phyloP scores from a whole-genome alignment of 2,888 invertebrate genomes.

The Drosophila atroscutellata region DNA sequence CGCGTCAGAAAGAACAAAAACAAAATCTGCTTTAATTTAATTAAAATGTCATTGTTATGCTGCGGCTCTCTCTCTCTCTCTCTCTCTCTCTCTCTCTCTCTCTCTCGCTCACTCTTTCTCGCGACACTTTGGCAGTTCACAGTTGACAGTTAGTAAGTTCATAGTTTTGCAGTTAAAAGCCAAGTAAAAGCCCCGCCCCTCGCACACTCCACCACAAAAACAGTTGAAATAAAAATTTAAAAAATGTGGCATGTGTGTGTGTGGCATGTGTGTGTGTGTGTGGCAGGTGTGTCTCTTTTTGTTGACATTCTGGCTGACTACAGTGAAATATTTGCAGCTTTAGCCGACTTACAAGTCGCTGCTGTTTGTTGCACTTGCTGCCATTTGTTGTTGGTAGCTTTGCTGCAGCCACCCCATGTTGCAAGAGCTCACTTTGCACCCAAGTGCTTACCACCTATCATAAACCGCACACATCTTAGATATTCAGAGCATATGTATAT shows the following conservation, averaged over 20 bases:
- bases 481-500: neutral
- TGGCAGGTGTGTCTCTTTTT: conserved; percentile 14
- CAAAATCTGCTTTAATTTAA: conserved; percentile 48
- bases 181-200: conserved; percentile 19
- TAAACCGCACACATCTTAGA: neutral
- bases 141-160: conserved; percentile 27
- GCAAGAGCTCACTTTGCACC: conserved; percentile 23
- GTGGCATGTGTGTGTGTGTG: neutral
- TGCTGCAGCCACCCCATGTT: conserved; percentile 1
- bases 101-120: too few species aligned
- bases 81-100: neutral
- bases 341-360: conserved; percentile 14
- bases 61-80: neutral
- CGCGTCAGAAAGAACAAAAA: conserved; percentile 10
- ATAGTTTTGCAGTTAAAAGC: conserved; percentile 35
- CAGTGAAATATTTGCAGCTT: conserved; percentile 53
- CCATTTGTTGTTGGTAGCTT: conserved; percentile 21
- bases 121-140: conserved; percentile 14
- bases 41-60: conserved; percentile 62
- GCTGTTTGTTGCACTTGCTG: conserved; percentile 2
- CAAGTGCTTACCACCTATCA: conserved; percentile 8
- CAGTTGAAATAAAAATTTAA: neutral
- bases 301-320: conserved; percentile 43
- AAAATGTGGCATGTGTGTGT: conserved; percentile 21
- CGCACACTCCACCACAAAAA: too few species aligned